Conservation (phyloP, 1,140 invertebrate species). For the Drosophila micromelanica region DNA sequence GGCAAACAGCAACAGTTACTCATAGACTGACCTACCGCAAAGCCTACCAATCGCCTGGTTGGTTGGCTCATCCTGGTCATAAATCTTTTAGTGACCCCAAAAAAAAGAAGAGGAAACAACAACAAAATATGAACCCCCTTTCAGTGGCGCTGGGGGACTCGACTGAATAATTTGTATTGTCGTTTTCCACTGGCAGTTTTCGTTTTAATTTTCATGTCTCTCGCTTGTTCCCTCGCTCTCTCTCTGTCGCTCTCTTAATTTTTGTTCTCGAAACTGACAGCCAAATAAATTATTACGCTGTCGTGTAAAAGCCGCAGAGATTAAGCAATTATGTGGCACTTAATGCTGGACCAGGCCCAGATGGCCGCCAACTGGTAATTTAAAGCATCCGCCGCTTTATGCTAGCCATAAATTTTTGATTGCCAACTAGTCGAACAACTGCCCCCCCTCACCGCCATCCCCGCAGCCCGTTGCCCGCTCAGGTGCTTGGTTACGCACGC, state of each 20-base stretch:
- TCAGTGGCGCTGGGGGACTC: slow-evolving; percentile 50
- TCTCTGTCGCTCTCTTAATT: slow-evolving; percentile 24
- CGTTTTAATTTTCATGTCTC: slow-evolving; percentile 71
- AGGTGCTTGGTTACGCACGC: slow-evolving; percentile 44
- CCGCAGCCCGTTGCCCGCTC: not conserved
- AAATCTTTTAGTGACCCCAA: slow-evolving; percentile 64
- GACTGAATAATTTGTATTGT: slow-evolving; percentile 80
- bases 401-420: slow-evolving; percentile 49
- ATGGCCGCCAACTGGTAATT: slow-evolving; percentile 23
- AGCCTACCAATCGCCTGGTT: slow-evolving; percentile 6
- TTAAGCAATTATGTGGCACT: slow-evolving; percentile 83
- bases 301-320: slow-evolving; percentile 81
- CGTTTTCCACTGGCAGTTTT: slow-evolving; percentile 61
- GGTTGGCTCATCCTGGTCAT: slow-evolving; percentile 19
- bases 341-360: slow-evolving; percentile 64
- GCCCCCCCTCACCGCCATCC: not conserved
- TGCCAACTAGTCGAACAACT: slow-evolving; percentile 23
- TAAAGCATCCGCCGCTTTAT: slow-evolving; percentile 39
- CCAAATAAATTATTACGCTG: slow-evolving; percentile 82
- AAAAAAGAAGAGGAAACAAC: slow-evolving; percentile 7
- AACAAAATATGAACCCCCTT: slow-evolving; percentile 61
- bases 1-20: slow-evolving; percentile 40
- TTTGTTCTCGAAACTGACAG: slow-evolving; percentile 47
- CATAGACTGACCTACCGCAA: slow-evolving; percentile 29
- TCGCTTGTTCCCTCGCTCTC: slow-evolving; percentile 11